Base-by-base conservation (phyloP, 1,140 invertebrate species). In the Atta cephalotes region DNA sequence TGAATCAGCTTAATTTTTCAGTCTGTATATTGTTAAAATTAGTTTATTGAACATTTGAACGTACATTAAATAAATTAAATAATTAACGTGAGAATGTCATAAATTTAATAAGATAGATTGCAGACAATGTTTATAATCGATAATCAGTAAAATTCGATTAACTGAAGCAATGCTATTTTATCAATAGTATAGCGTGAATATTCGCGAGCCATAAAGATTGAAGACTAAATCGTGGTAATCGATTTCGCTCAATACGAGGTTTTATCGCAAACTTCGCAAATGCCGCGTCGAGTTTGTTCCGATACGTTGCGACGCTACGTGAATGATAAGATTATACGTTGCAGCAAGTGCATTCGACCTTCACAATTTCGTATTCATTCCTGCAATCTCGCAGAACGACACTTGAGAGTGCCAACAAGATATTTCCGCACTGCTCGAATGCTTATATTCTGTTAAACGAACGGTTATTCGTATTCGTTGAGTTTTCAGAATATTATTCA, bases 261-360 rank as follows among this genome's bases (percentile, higher is more conserved):
- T 74, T 81, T 58, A 58, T 51, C 51, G 35, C 49, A 31, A 31
- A 6, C 21, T 71, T 62, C 39, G n/a, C 35, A 56, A 60, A 82
- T 72, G 14, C 25, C 25, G 66, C 10, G 16, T 66, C 35, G 49
- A 82, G 56, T 82, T 82, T 74, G 45, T 39, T 18, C 31, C 51
- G n/a, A 70, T 65, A 79, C 49, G 31, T 56, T 81, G 28, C 49
- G 14, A 80, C 63, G 49, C 49, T 35, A 60, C 25, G 68, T 74
- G 35, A 74, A 45, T 84, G 80, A 84, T 74, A 74, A 84, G 80
- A 84, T 72, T 82, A 72, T 72, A 74, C 25, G 80, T 76, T 84
- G 56, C 56, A 62, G 80, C 68, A 35, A 60, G n/a, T 72, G 79
- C 28, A 84, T 62, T 74, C 78, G 49, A 80, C 78, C 49, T 80